These are phyloP conservation scores for Hippocampus barbouri DNA, from an alignment of 2,113 vertebrate species.

Conservation along the genomic window DNA sequence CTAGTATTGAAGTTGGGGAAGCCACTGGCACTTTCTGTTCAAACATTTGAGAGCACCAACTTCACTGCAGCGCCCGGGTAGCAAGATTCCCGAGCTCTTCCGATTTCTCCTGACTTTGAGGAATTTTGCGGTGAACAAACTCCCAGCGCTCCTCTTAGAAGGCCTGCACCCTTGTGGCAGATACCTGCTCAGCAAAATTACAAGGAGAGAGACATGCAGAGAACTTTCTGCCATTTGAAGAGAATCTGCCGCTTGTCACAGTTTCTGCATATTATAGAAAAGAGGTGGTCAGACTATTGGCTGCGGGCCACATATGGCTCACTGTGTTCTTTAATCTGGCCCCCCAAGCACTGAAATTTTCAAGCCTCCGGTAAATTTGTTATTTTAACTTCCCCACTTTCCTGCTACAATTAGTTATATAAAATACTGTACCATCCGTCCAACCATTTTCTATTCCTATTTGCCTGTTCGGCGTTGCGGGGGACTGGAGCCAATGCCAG, in stretches of 20 bases:
- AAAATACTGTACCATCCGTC: background rate
- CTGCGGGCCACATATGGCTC: background rate
- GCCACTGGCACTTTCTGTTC: conserved; percentile 67
- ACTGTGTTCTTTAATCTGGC: background rate
- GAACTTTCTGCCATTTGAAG: conserved; percentile 51
- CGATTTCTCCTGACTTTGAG: conserved; percentile 75
- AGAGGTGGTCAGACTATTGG: background rate
- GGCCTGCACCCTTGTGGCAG: conserved; percentile 50
- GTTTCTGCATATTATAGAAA: background rate
- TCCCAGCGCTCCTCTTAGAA: conserved; percentile 59
- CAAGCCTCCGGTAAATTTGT: background rate
- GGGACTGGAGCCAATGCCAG: background rate
- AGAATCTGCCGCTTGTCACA: conserved; percentile 28
- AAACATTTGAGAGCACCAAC: conserved; percentile 66
- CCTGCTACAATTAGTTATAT: background rate
- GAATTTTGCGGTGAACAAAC: conserved; percentile 69
- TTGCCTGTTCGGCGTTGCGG: too few relatives aligned
- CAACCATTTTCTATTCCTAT: background rate
- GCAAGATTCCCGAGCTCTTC: conserved; percentile 65
- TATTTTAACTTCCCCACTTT: background rate
- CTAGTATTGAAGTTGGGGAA: conserved; percentile 69
- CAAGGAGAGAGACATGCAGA: conserved; percentile 26
- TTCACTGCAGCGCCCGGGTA: conserved; percentile 43
- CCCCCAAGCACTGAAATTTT: background rate
- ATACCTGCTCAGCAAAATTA: conserved; percentile 72